Evolutionary conservation across 2,113 vertebrate genomes (phyloP).

Genomic region (Dasyprocta punctata): DNA sequence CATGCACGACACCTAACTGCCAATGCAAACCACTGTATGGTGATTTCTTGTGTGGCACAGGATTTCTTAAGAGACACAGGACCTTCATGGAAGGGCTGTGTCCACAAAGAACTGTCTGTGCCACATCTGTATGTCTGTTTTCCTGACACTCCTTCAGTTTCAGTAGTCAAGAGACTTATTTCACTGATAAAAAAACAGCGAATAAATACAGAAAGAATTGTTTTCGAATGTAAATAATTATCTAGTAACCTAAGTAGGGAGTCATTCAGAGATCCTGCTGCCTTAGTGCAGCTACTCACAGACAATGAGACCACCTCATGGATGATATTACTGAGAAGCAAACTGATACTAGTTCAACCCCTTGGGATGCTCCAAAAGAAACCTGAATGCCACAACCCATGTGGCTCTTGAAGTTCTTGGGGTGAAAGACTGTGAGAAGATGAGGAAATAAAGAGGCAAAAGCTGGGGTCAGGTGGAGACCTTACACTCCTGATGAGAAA

Average conservation of each 20-base stretch:
- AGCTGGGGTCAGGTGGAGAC: too few relatives aligned
- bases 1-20: constrained; percentile 48
- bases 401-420: too few relatives aligned
- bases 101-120: background rate
- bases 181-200: background rate
- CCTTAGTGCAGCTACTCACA: fast-evolving
- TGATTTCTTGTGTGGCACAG: constrained; percentile 71
- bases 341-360: background rate
- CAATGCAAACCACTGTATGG: constrained; percentile 73
- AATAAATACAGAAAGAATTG: background rate
- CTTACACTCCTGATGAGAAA: too few relatives aligned
- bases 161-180: background rate
- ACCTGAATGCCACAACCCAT: too few relatives aligned
- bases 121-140: background rate
- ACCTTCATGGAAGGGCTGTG: background rate
- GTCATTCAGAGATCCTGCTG: background rate
- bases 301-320: background rate
- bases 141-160: background rate
- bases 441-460: too few relatives aligned
- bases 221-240: background rate
- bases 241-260: background rate
- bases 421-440: too few relatives aligned
- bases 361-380: background rate
- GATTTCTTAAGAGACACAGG: too few relatives aligned
- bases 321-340: constrained; percentile 26